Base-by-base conservation (phyloP, 2,113 vertebrate species). In the Xenotilapia longispinis region DNA sequence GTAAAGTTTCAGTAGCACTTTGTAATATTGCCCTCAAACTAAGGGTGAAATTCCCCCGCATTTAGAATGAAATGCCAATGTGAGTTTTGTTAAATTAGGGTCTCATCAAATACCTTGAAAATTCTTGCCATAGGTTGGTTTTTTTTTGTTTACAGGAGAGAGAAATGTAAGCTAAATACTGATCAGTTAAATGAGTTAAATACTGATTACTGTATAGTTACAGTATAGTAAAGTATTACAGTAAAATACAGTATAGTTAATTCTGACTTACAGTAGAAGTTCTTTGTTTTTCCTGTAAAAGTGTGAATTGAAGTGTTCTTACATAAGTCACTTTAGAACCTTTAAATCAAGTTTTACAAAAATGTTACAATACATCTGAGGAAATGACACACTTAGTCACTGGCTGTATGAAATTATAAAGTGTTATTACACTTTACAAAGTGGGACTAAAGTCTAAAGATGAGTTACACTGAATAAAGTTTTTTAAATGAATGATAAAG, bases 401-500 rank as follows among this genome's bases (percentile, higher is more conserved):
- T 15, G 38, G 8, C 38, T 45, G 5, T 45, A 45, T 38, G 19
- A 68, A 68, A 65, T 38, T 65, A 0, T 21, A 38, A 65, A 21
- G 19, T 13, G 63, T 65, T 0, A 65, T 42, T 0, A 42, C 21
- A 15, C 31, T 65, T 70, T 9, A 36, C 3, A 36, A 36, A 36
- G 38, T 73, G 12, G n/a, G 13, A 15, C 65, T 47, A 28, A 47
- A 5, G 40, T 73, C 40, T 47, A 45, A 70, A 45, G n/a, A 70
- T 26, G 8, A 38, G 36, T 8, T 38, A 1, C 75, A 80, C 28
- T 51, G 47, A 79, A 53, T 79, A 36, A 19, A 36, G 26, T 78
- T 23, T 70, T 42, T 42, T 42, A 42, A 33, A 28, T 13, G 6
- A 33, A 13, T 13, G 23, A 51, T 73, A 73, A 73, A 23, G 13